These are phyloP conservation scores for Acanthosepion lycidas DNA, from an alignment of 2,888 invertebrate genomes.

Conservation along the genomic window DNA sequence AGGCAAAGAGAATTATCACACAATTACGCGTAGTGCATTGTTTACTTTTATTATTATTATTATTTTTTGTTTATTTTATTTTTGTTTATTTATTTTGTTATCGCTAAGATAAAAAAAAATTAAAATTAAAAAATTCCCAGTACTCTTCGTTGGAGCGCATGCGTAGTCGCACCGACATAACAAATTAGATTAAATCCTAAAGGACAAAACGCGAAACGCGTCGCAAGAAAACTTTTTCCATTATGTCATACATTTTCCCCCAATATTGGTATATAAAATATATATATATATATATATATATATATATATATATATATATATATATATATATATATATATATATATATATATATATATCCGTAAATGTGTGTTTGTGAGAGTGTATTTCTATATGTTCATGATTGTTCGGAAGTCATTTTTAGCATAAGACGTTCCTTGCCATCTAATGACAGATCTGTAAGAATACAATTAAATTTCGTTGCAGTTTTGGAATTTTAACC, in stretches of 20 bases:
- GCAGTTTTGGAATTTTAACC: neutral
- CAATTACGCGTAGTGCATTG: too few species aligned
- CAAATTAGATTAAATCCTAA: too few species aligned
- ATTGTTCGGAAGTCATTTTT: neutral
- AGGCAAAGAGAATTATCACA: too few species aligned
- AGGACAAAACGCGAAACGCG: too few species aligned
- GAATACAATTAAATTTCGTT: neutral
- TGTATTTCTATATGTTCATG: neutral
- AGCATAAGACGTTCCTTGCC: neutral
- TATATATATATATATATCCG: neutral
- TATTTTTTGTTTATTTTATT: too few species aligned
- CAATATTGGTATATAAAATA: neutral
- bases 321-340: neutral
- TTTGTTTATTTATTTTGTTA: too few species aligned
- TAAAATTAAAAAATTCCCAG: too few species aligned
- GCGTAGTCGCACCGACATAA: too few species aligned
- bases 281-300: conserved; percentile 33
- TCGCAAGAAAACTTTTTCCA: neutral
- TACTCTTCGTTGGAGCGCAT: too few species aligned
- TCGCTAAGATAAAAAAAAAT: too few species aligned
- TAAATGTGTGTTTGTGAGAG: neutral
- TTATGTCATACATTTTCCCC: neutral
- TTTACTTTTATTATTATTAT: too few species aligned
- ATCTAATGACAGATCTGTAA: neutral
- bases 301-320: conserved; percentile 37